Evolutionary conservation across 1,140 invertebrate genomes (phyloP).

Genomic region (Atta colombica): DNA sequence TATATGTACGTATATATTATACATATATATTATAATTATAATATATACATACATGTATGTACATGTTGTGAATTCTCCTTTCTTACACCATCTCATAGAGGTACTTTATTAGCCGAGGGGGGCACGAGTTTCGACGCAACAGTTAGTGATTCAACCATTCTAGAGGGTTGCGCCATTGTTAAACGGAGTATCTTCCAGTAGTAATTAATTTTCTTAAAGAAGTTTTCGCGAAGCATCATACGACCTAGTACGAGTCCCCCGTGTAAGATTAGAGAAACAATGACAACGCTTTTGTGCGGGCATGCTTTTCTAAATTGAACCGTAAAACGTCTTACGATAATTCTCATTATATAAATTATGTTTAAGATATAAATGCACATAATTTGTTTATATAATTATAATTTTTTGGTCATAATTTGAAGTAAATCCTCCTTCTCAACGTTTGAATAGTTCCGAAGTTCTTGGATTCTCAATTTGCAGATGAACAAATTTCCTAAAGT

Average conservation of each 20-base stretch:
- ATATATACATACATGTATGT: background rate
- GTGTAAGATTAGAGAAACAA: constrained; percentile 36
- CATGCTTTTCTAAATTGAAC: constrained; percentile 19
- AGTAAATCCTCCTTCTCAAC: background rate
- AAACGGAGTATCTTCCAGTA: constrained; percentile 21
- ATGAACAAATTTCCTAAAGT: constrained; percentile 17
- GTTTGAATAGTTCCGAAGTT: background rate
- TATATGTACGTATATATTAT: too few relatives aligned
- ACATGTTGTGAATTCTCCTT: background rate
- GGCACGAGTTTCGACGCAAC: constrained; percentile 82
- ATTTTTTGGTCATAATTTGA: background rate
- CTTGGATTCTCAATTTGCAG: background rate
- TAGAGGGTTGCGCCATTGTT: constrained; percentile 7
- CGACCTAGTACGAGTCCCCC: constrained; percentile 30
- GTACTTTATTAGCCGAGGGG: constrained; percentile 80
- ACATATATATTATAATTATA: background rate
- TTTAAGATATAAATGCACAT: background rate
- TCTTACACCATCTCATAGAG: constrained; percentile 47
- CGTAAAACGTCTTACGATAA: constrained; percentile 3
- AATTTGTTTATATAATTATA: too few relatives aligned
- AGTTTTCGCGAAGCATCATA: constrained; percentile 41
- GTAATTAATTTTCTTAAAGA: constrained; percentile 62
- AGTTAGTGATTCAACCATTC: constrained; percentile 79
- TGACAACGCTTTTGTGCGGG: constrained; percentile 13
- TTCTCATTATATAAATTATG: background rate